phyloP scores from a whole-genome alignment of 2,113 vertebrate species.

The Onychostoma macrolepis region DNA sequence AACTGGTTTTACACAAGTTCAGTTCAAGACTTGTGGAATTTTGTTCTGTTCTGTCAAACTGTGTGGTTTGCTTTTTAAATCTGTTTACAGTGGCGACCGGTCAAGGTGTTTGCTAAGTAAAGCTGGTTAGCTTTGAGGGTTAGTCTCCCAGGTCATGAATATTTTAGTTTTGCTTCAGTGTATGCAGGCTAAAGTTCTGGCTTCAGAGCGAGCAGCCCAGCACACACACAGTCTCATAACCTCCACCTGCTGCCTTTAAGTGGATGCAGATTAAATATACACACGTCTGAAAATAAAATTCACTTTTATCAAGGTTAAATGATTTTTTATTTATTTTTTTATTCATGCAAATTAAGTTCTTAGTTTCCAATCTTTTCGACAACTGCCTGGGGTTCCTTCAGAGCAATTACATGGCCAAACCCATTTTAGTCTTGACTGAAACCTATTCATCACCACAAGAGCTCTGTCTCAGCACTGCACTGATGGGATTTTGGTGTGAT shows the following conservation, averaged over 20 bases:
- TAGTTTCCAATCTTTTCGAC: slow-evolving; percentile 62
- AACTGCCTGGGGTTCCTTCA: slow-evolving; percentile 51
- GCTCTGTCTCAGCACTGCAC: slow-evolving; percentile 14
- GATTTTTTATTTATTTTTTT: slow-evolving; percentile 6
- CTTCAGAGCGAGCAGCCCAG: slow-evolving; percentile 6
- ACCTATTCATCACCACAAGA: slow-evolving; percentile 70
- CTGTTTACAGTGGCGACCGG: background rate
- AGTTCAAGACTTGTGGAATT: background rate
- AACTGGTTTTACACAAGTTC: background rate
- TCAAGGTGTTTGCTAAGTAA: slow-evolving; percentile 21
- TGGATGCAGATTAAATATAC: slow-evolving; percentile 55
- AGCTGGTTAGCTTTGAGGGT: background rate
- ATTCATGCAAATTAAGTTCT: slow-evolving; percentile 54
- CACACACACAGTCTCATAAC: slow-evolving; percentile 1
- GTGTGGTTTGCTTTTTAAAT: background rate
- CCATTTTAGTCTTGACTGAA: slow-evolving; percentile 65
- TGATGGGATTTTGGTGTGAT: background rate
- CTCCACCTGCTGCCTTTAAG: slow-evolving; percentile 19
- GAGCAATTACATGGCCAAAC: slow-evolving; percentile 66
- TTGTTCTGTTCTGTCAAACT: background rate
- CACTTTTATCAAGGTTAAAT: slow-evolving; percentile 57
- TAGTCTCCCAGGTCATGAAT: slow-evolving; percentile 34
- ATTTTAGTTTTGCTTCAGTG: slow-evolving; percentile 28
- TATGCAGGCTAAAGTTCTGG: background rate
- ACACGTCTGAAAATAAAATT: slow-evolving; percentile 52